Evolutionary conservation across 1,140 invertebrate genomes (phyloP), one percentile per base, ranked within the genome.

Genomic region (Hirudo medicinalis): DNA sequence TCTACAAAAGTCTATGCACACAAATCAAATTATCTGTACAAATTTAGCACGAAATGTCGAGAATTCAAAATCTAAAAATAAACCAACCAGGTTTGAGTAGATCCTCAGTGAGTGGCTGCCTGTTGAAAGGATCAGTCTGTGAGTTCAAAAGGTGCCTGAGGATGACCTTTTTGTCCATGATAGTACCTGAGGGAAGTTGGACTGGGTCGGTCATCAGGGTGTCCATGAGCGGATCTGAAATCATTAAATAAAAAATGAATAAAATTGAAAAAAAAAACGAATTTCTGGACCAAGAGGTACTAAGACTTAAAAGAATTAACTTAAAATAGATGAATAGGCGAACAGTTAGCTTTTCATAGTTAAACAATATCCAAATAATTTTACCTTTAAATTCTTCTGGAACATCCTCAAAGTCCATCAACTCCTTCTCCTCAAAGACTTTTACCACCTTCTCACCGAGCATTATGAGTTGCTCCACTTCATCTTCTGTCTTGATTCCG

Each of bases 151-250:
- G 86, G 85, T 97, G 94, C 71, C 85, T 86, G 74, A 91, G 86
- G 69, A 99, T 98, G 73, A 95, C 90, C 36, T 92, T 87, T 67
- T 93, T 86, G 82, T 98, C 94, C 92, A 97, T 97, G 3, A 97
- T 86, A 77, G 91, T 91, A 72, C 94, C 94, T 71, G 92, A 92
- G 15, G 94, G 94, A 72, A 99, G 83, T 72, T 89, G 84, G 0
- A 98, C 94, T 3, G 95, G 95, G 81, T 99, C 93, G 1, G 89
- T 89, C 94, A 98, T 97, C 25, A 99, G 81, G 0, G 94, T 97
- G 78, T 94, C 92, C 94, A 98, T 97, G 0, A 99, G 82, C 0
- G 94, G 93, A 86, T 97, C 94, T 87, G 73, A 70, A 81, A 76
- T 63, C 0, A 63, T 57, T 57, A 22, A 49, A 15, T 49, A 49